phyloP scores from a whole-genome alignment of 2,113 vertebrate genomes.

The Tinamus guttatus region DNA sequence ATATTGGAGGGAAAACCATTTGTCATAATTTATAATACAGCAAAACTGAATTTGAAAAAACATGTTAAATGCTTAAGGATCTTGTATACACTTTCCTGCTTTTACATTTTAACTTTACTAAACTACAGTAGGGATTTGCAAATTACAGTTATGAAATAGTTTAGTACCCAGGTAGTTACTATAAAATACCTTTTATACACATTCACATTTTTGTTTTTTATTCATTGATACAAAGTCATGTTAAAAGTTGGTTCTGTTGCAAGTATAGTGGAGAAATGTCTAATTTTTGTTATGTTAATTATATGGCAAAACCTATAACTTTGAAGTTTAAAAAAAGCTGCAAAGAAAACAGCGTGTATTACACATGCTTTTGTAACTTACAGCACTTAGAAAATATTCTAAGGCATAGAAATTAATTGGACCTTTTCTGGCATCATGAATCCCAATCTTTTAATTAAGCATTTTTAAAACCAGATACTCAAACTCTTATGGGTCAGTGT shows the following conservation, averaged over 20 bases:
- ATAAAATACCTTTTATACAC: constrained; percentile 34
- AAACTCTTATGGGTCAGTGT: not conserved
- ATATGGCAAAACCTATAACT: constrained; percentile 4
- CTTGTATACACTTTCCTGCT: constrained; percentile 22
- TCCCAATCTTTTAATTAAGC: not conserved
- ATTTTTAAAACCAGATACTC: not conserved
- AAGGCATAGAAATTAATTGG: not conserved
- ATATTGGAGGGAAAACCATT: not conserved
- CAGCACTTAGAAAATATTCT: constrained; percentile 16
- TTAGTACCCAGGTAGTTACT: constrained; percentile 15
- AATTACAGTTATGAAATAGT: constrained; percentile 47
- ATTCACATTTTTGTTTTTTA: constrained; percentile 1
- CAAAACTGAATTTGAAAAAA: constrained; percentile 46
- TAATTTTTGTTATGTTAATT: constrained; percentile 59
- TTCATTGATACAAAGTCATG: constrained; percentile 22
- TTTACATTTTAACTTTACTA: constrained; percentile 27
- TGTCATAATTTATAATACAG: not conserved
- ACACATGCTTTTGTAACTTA: constrained; percentile 8
- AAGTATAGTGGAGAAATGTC: constrained; percentile 40
- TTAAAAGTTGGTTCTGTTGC: not conserved
- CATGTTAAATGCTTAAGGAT: not conserved
- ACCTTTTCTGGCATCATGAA: constrained; percentile 15
- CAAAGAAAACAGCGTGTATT: not conserved
- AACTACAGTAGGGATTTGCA: constrained; percentile 50
- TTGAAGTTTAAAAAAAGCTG: constrained; percentile 22